Percentiles rank a stretch among this genome's conserved stretches.
Conservation (phyloP, 2,797 vertebrate species). For the Meriones psammophilus region DNA sequence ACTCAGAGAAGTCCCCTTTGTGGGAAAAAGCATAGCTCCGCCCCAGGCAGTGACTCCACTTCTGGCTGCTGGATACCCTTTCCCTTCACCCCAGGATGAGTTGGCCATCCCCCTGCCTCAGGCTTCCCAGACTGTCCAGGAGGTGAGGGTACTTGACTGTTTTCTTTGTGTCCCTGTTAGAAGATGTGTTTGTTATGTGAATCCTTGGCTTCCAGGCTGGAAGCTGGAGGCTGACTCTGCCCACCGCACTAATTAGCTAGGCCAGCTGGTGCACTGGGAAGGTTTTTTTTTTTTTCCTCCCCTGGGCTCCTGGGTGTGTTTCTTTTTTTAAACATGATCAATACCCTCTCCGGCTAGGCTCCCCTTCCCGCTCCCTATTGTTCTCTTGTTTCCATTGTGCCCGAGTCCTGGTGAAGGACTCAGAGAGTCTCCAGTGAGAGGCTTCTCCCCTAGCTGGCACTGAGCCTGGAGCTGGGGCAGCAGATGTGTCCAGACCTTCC, state of each 20-base stretch:
- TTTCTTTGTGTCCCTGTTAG: conserved; percentile 77
- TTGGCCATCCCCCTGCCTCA: neutral
- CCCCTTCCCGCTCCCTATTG: conserved; percentile 38
- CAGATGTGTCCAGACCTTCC: neutral
- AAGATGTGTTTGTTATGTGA: conserved; percentile 83
- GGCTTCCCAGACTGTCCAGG: neutral
- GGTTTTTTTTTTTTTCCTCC: neutral
- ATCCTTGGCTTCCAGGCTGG: conserved; percentile 65
- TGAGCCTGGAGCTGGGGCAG: neutral
- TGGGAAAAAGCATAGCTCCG: neutral
- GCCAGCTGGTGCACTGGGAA: conserved; percentile 84
- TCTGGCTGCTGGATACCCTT: accelerated
- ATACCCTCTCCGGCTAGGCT: neutral
- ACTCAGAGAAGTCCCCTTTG: accelerated
- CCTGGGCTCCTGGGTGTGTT: conserved; percentile 56
- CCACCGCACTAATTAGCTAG: conserved; percentile 83
- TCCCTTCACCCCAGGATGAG: too few relatives aligned
- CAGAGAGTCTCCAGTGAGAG: conserved; percentile 48
- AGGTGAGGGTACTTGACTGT: conserved; percentile 67
- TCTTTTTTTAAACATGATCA: conserved; percentile 77
- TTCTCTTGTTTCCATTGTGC: conserved; percentile 60
- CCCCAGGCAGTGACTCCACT: neutral
- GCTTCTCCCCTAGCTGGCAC: neutral
- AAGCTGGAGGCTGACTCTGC: conserved; percentile 65
- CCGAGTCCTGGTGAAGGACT: conserved; percentile 75